phyloP scores from a whole-genome alignment of 2,797 vertebrate genomes.

The Brachyalestes nurse region DNA sequence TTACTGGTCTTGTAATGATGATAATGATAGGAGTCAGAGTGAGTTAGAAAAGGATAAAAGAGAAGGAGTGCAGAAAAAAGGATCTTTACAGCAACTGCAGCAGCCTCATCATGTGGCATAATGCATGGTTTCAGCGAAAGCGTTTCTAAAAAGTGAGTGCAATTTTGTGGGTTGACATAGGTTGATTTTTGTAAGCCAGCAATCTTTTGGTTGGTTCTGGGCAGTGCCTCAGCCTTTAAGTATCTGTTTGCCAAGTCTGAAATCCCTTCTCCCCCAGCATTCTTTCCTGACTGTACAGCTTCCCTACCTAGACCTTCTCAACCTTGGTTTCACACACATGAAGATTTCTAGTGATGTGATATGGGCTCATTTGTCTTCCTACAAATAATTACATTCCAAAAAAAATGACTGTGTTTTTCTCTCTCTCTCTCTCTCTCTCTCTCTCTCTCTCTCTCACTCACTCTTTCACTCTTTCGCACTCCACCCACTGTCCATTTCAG shows the following conservation, averaged over 20 bases:
- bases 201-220: slow-evolving; percentile 24
- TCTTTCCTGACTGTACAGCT: slow-evolving; percentile 30
- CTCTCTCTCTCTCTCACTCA: background rate
- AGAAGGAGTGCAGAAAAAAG: slow-evolving; percentile 4
- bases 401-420: background rate
- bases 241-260: slow-evolving; percentile 37
- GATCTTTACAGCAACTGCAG: slow-evolving; percentile 17
- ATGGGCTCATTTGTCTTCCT: background rate
- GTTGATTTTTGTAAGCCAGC: slow-evolving; percentile 18
- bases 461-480: background rate
- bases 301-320: slow-evolving; percentile 1
- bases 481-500: background rate
- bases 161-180: slow-evolving; percentile 32
- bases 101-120: slow-evolving; percentile 19
- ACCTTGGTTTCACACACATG: too few species aligned
- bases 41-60: slow-evolving; percentile 8
- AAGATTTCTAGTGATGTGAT: background rate
- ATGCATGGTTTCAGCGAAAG: slow-evolving; percentile 19
- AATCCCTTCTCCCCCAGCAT: slow-evolving; percentile 21
- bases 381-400: background rate
- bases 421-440: too few species aligned
- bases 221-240: slow-evolving; percentile 25
- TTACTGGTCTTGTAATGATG: slow-evolving; percentile 35
- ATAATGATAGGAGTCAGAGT: slow-evolving; percentile 53
- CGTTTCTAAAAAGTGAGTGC: slow-evolving; percentile 18